phyloP scores from a whole-genome alignment of 1,140 invertebrate genomes.

The Drosophila equinoxialis region DNA sequence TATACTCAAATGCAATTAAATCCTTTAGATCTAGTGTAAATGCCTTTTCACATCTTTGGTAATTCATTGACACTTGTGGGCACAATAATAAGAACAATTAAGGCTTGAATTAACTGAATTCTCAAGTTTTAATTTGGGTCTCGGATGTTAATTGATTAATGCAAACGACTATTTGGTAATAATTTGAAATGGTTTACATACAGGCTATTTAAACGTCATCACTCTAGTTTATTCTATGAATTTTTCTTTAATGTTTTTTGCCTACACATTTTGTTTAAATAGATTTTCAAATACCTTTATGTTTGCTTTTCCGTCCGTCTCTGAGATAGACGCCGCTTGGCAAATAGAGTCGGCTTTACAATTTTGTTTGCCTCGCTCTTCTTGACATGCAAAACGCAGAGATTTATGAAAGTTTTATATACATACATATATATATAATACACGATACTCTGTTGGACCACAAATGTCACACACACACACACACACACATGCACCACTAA shows the following conservation, averaged over 20 bases:
- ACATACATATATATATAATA: background rate
- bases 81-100: too few species aligned
- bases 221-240: too few species aligned
- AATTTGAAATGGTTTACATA: too few species aligned
- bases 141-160: too few species aligned
- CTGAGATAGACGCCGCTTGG: constrained; percentile 24
- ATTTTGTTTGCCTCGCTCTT: background rate
- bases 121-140: too few species aligned
- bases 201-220: background rate
- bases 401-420: constrained; percentile 58
- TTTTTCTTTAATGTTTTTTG: background rate
- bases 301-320: background rate
- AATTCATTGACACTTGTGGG: too few species aligned
- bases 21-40: background rate
- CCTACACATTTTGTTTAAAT: constrained; percentile 32
- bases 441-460: constrained; percentile 6
- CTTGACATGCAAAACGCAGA: constrained; percentile 47
- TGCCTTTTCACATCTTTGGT: too few species aligned
- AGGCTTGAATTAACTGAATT: too few species aligned
- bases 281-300: constrained; percentile 25
- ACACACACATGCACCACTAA: background rate
- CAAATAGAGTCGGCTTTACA: background rate
- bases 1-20: background rate
- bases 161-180: too few species aligned
- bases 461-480: constrained; percentile 15